These are phyloP conservation scores for Pterocles orientalis DNA, from an alignment of 2,113 vertebrate genomes.

Conservation along the genomic window DNA sequence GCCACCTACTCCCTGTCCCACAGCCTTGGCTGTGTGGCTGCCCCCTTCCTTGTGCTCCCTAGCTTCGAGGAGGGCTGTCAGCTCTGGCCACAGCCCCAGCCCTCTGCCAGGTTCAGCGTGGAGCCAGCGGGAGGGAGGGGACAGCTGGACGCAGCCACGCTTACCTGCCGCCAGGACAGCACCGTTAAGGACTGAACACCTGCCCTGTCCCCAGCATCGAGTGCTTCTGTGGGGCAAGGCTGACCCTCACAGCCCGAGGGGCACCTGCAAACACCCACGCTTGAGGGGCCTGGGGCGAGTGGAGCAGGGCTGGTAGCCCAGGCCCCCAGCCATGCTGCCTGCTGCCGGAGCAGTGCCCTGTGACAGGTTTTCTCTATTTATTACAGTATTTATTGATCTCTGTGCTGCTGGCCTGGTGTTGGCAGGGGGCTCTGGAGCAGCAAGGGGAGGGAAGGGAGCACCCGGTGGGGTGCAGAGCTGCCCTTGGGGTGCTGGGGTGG, in stretches of 20 bases:
- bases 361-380: conserved; percentile 53
- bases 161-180: not conserved
- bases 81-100: not conserved
- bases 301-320: not conserved
- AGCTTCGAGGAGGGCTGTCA: not conserved
- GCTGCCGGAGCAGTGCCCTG: not conserved
- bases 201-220: not conserved
- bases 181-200: rapidly evolving
- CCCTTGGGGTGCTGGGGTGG: no score
- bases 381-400: conserved; percentile 71
- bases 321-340: rapidly evolving
- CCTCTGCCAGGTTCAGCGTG: rapidly evolving
- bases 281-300: not conserved
- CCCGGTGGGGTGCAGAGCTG: not conserved
- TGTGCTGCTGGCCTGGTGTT: not conserved
- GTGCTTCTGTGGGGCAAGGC: not conserved
- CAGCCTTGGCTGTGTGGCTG: not conserved
- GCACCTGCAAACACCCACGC: rapidly evolving
- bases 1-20: not conserved
- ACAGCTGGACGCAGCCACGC: not conserved
- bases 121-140: not conserved
- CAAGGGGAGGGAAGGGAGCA: rapidly evolving
- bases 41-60: not conserved
- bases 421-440: not conserved
- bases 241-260: not conserved